phyloP scores from a whole-genome alignment of 92 coral and sea anemone species.

The Desmophyllum pertusum region DNA sequence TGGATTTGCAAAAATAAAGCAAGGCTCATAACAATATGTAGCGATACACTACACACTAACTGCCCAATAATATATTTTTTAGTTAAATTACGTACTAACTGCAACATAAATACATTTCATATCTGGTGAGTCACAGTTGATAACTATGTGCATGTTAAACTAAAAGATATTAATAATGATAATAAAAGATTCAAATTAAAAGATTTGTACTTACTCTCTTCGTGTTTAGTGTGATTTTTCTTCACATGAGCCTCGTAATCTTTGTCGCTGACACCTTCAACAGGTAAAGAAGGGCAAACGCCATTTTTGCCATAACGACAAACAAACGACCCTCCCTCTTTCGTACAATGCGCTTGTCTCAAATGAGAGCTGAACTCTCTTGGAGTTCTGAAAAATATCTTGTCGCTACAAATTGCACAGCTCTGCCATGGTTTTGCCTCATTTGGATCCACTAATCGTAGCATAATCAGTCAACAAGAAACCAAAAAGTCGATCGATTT shows the following conservation, averaged over 20 bases:
- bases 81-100: too few species aligned
- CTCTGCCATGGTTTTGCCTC: constrained; percentile 92
- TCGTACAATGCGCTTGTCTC: constrained; percentile 88
- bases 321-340: constrained; percentile 98
- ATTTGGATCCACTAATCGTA: constrained; percentile 89
- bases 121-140: too few species aligned
- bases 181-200: background rate
- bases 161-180: background rate
- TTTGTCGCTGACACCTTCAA: constrained; percentile 97
- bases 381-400: constrained; percentile 87
- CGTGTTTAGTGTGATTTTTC: constrained; percentile 82
- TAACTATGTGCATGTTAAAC: too few species aligned
- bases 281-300: constrained; percentile 98
- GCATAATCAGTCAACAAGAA: constrained; percentile 64
- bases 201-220: constrained; percentile 52
- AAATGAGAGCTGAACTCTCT: constrained; percentile 88
- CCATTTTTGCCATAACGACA: constrained; percentile 97
- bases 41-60: too few species aligned
- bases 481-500: constrained; percentile 1
- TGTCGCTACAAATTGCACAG: constrained; percentile 89
- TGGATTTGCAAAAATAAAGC: too few species aligned
- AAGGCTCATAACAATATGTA: too few species aligned
- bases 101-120: too few species aligned
- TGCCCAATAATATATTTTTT: too few species aligned
- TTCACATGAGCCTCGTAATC: constrained; percentile 97